phyloP scores from a whole-genome alignment of 2,888 invertebrate species.

The Tenthredo scrophulariae region DNA sequence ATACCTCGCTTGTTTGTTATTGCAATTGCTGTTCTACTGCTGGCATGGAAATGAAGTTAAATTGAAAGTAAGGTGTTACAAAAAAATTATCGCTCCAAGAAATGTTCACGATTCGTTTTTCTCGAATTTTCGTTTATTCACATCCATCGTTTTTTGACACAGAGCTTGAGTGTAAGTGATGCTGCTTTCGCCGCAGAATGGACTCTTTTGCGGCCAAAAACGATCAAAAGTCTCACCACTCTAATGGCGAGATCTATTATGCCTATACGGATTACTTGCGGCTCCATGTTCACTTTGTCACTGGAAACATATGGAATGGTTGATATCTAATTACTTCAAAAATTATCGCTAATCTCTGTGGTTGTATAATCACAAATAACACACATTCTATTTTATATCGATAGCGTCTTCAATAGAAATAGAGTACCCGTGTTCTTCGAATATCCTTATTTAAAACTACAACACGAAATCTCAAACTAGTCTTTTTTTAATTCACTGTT shows the following conservation, averaged over 20 bases:
- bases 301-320: slow-evolving; percentile 62
- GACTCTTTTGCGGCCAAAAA: slow-evolving; percentile 54
- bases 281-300: slow-evolving; percentile 60
- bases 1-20: slow-evolving; percentile 59
- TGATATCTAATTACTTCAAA: slow-evolving; percentile 52
- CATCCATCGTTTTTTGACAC: not conserved
- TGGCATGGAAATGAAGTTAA: slow-evolving; percentile 68
- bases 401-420: not conserved
- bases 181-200: slow-evolving; percentile 64
- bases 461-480: not conserved
- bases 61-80: slow-evolving; percentile 58
- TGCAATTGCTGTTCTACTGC: slow-evolving; percentile 67
- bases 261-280: slow-evolving; percentile 61
- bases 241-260: slow-evolving; percentile 60
- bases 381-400: not conserved
- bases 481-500: not conserved
- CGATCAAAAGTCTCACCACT: slow-evolving; percentile 60
- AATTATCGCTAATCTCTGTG: not conserved
- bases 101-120: not conserved
- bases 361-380: not conserved
- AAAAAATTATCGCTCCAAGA: not conserved
- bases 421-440: not conserved
- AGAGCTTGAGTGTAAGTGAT: slow-evolving; percentile 61
- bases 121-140: not conserved
- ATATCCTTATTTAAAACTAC: not conserved